Percentiles rank a stretch among this genome's conserved stretches.
Conservation (phyloP, 2,888 invertebrate genomes). For the Pandemis corylana region DNA sequence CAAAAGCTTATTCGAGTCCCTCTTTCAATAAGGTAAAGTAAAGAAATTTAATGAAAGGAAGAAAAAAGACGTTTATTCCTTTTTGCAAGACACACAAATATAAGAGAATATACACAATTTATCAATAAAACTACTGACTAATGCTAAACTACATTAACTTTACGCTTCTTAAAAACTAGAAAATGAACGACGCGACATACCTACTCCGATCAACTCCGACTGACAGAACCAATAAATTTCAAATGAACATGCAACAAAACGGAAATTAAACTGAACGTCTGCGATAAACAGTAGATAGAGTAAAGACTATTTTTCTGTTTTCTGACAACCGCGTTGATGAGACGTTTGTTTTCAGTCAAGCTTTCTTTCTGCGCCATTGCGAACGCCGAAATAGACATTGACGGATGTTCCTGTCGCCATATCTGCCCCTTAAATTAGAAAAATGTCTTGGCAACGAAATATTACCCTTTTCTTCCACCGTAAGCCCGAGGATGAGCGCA, state of each 20-base stretch:
- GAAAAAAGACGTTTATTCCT: no score
- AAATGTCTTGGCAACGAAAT: conserved; percentile 49
- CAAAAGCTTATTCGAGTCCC: no score
- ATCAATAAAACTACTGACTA: no score
- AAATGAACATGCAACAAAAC: background rate
- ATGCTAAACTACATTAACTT: no score
- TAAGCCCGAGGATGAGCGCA: conserved; percentile 7
- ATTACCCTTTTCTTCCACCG: conserved; percentile 48
- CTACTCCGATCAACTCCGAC: no score
- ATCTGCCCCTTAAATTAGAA: conserved; percentile 48
- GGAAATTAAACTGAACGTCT: background rate
- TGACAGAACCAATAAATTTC: background rate
- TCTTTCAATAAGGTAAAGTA: no score
- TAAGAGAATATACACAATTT: no score
- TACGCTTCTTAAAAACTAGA: no score
- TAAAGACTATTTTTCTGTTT: conserved; percentile 14
- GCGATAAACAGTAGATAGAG: background rate
- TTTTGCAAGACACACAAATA: no score
- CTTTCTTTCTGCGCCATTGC: conserved; percentile 39
- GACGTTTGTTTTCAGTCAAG: conserved; percentile 44
- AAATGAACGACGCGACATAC: no score
- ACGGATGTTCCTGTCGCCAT: conserved; percentile 48
- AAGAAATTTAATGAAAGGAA: no score
- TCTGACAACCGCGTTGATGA: conserved; percentile 45
- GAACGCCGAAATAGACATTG: conserved; percentile 52